Evolutionary conservation across 2,113 vertebrate species (phyloP).

Genomic region (Dicentrarchus labrax): DNA sequence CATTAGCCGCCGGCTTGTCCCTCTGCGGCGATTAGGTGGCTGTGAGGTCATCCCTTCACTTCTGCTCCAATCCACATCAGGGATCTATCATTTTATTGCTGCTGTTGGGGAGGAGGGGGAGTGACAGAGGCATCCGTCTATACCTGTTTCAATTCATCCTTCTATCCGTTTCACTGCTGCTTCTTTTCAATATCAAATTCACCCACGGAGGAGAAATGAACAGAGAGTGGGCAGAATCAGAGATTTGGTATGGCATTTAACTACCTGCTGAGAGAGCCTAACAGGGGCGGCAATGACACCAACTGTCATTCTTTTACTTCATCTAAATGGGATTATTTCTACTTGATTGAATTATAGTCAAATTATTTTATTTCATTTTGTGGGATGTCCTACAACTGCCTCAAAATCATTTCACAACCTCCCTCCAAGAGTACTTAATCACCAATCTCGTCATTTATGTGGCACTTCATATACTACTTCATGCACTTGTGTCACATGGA

Average conservation of each 20-base stretch:
- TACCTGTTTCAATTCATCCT: constrained; percentile 8
- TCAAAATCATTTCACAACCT: not conserved
- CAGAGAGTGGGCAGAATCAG: not conserved
- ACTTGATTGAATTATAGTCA: not conserved
- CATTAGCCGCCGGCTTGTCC: constrained; percentile 76
- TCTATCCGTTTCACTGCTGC: constrained; percentile 21
- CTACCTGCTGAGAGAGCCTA: too few species aligned
- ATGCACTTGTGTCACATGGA: not conserved
- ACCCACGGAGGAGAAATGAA: not conserved
- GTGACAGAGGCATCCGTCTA: constrained; percentile 19
- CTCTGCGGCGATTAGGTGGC: constrained; percentile 77
- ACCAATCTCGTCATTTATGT: not conserved
- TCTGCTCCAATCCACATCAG: constrained; percentile 76
- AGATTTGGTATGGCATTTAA: not conserved
- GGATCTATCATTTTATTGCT: constrained; percentile 81
- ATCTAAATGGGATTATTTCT: not conserved
- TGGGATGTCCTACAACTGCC: not conserved
- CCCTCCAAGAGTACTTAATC: not conserved
- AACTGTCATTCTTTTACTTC: not conserved
- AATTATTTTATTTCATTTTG: not conserved
- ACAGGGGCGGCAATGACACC: not conserved
- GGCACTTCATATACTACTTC: not conserved
- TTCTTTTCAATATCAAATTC: constrained; percentile 1
- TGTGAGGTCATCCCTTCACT: constrained; percentile 82
- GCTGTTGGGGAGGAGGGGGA: constrained; percentile 12